Evolutionary conservation across 2,797 vertebrate genomes (phyloP).

Genomic region (Pseudochaenichthys georgianus): DNA sequence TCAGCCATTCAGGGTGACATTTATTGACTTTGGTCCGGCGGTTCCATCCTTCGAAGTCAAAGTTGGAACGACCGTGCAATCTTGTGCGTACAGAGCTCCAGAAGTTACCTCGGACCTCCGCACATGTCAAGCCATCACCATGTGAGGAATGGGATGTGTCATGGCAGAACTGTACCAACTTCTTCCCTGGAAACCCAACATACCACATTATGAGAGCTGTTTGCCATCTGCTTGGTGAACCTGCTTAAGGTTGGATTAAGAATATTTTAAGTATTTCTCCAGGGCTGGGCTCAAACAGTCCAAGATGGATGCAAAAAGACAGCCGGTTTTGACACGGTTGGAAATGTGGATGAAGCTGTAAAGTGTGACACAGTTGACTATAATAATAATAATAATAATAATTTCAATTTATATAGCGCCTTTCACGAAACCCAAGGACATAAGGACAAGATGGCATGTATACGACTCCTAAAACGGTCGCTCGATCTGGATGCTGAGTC

Average conservation of each 20-base stretch:
- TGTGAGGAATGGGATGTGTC: not conserved
- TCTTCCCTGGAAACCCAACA: not conserved
- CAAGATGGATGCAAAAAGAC: not conserved
- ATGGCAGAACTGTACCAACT: not conserved
- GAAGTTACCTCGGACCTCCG: slow-evolving; percentile 11
- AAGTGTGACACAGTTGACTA: too few species aligned
- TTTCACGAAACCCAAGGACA: too few species aligned
- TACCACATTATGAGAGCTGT: not conserved
- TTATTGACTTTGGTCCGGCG: too few species aligned
- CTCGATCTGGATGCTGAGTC: too few species aligned
- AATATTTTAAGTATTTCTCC: not conserved
- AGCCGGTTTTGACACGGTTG: not conserved
- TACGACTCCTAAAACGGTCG: too few species aligned
- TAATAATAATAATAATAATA: too few species aligned
- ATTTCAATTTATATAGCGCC: too few species aligned
- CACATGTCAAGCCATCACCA: not conserved
- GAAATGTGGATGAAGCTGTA: too few species aligned
- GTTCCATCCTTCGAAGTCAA: not conserved
- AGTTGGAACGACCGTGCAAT: not conserved
- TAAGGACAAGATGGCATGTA: too few species aligned
- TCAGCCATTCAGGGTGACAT: not conserved
- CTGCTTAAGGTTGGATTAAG: not conserved
- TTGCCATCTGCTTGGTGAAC: not conserved
- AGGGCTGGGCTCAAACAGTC: not conserved
- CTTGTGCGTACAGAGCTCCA: not conserved